These are phyloP conservation scores for Drosophila ficusphila DNA, from an alignment of 1,140 invertebrate species.

Conservation along the genomic window DNA sequence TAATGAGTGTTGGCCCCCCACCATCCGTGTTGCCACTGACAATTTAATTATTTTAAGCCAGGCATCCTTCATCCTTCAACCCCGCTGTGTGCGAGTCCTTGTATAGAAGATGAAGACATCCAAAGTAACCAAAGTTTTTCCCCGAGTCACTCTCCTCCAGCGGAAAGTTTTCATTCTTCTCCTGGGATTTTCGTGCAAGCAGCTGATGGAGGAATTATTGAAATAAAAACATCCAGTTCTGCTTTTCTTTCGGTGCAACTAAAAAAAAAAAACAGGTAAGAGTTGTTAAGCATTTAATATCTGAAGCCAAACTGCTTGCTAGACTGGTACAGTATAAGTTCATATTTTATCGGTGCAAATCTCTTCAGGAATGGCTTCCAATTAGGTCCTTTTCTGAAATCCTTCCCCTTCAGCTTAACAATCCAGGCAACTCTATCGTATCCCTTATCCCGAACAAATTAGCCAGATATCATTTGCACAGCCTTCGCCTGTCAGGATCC, in stretches of 20 bases:
- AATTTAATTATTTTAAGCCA: slow-evolving; percentile 77
- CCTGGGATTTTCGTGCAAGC: slow-evolving; percentile 1
- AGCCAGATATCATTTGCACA: slow-evolving; percentile 38
- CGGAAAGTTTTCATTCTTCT: slow-evolving; percentile 21
- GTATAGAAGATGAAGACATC: slow-evolving; percentile 35
- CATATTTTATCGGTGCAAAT: not conserved
- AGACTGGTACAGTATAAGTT: no score
- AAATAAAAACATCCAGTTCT: slow-evolving; percentile 11
- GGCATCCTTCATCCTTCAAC: slow-evolving; percentile 35
- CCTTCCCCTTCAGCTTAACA: not conserved
- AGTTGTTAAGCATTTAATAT: no score
- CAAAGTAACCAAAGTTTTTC: slow-evolving; percentile 25
- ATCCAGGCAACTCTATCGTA: not conserved
- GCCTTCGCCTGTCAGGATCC: slow-evolving; percentile 23
- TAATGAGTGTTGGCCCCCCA: slow-evolving; percentile 49
- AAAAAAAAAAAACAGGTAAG: no score
- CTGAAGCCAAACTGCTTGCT: no score
- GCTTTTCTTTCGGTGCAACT: no score
- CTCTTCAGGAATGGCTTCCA: not conserved
- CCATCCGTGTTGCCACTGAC: slow-evolving; percentile 64
- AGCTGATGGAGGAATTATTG: not conserved
- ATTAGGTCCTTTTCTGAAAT: not conserved
- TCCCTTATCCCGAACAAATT: slow-evolving; percentile 25
- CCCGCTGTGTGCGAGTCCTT: not conserved
- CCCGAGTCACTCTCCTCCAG: not conserved